Evolutionary conservation across 1,140 invertebrate genomes (phyloP).

Genomic region (Sarcophaga peregrina): DNA sequence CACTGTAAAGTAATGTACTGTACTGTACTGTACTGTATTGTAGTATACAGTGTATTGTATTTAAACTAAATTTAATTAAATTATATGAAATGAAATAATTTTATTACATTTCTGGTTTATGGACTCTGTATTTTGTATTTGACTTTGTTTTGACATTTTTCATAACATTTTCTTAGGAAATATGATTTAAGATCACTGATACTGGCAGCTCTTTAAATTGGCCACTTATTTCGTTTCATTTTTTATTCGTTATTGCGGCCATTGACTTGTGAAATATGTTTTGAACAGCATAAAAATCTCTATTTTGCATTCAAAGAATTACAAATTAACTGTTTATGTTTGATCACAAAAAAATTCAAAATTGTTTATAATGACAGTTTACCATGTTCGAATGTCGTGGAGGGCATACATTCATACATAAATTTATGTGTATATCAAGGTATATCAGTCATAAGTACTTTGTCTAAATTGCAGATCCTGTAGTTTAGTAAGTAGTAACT

Average conservation of each 20-base stretch:
- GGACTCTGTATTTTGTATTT: background rate
- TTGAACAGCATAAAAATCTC: background rate
- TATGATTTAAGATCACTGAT: conserved; percentile 17
- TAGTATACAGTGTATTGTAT: no score
- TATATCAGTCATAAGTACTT: no score
- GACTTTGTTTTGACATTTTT: background rate
- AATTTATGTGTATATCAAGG: no score
- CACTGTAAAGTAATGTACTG: no score
- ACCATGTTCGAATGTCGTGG: no score
- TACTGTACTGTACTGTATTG: no score
- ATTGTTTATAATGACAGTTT: no score
- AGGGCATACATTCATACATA: no score
- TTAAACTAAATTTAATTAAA: no score
- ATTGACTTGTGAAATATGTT: conserved; percentile 8
- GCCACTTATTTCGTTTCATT: background rate
- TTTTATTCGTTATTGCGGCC: background rate
- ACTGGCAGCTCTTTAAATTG: background rate
- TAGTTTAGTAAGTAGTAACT: no score
- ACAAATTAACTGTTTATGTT: background rate
- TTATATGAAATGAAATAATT: conserved; percentile 3
- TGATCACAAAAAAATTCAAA: background rate
- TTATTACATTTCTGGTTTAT: conserved; percentile 25
- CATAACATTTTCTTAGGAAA: conserved; percentile 22
- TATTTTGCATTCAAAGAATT: conserved; percentile 1
- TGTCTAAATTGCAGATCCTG: no score